These are phyloP conservation scores for Adelosebastes latens DNA, from an alignment of 2,797 vertebrate genomes.

Conservation along the genomic window DNA sequence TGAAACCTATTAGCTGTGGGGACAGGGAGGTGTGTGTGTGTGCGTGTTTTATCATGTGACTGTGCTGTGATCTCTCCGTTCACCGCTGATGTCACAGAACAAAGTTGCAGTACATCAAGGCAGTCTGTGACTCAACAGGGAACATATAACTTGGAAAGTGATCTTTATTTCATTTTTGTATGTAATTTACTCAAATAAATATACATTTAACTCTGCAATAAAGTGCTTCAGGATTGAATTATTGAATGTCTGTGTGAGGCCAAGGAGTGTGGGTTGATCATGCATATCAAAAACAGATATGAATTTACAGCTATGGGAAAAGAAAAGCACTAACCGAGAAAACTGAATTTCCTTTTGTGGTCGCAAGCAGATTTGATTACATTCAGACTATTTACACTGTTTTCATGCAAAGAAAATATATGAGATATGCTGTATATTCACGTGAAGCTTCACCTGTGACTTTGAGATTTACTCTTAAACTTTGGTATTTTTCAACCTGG, in stretches of 20 bases:
- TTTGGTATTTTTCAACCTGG: too few relatives aligned
- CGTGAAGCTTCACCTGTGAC: not conserved
- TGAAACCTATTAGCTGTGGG: slow-evolving; percentile 55
- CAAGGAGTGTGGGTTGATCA: not conserved
- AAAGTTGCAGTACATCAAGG: not conserved
- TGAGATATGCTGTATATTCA: rapidly evolving
- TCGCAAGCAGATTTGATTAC: not conserved
- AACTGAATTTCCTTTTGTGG: not conserved
- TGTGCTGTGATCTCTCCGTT: slow-evolving; percentile 26
- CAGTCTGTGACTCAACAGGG: not conserved
- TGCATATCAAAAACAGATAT: not conserved
- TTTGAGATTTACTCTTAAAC: too few relatives aligned
- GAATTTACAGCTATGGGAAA: not conserved
- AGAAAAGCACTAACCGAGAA: not conserved
- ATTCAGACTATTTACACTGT: not conserved
- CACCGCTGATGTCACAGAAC: slow-evolving; percentile 8
- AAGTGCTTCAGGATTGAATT: not conserved
- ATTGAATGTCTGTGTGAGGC: not conserved
- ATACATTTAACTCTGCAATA: not conserved
- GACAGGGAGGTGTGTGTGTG: not conserved
- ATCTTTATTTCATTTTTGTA: not conserved
- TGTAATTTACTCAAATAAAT: not conserved
- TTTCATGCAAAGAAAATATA: not conserved
- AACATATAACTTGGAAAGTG: not conserved
- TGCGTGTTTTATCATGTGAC: not conserved